Percentiles rank a stretch among this genome's conserved stretches.
These are phyloP conservation scores for Acanthochromis polyacanthus DNA, from an alignment of 2,113 vertebrate species.

Conservation along the genomic window DNA sequence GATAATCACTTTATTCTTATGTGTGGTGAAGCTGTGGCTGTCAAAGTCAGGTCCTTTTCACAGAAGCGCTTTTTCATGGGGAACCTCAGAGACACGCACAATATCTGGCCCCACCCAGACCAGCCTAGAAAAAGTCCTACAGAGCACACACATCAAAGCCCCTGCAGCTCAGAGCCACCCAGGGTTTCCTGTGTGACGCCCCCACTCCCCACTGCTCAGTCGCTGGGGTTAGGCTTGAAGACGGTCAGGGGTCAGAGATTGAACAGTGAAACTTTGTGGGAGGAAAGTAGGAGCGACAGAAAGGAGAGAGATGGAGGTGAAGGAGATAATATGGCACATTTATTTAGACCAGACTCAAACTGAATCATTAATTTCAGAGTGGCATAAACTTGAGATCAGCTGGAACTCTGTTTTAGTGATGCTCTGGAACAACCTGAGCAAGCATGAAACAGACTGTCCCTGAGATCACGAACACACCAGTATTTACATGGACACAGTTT, in stretches of 20 bases:
- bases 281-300: not conserved
- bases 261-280: slow-evolving; percentile 48
- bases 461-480: too few species aligned
- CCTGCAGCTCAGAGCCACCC: slow-evolving; percentile 44
- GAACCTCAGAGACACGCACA: slow-evolving; percentile 39
- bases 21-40: slow-evolving; percentile 47
- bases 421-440: too few species aligned
- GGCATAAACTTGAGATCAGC: too few species aligned
- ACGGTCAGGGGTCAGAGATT: slow-evolving; percentile 33
- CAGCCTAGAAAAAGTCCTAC: slow-evolving; percentile 39
- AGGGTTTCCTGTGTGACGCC: slow-evolving; percentile 52
- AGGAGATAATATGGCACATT: not conserved
- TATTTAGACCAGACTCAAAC: too few species aligned
- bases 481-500: too few species aligned
- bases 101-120: slow-evolving; percentile 32
- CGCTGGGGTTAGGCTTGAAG: slow-evolving; percentile 45
- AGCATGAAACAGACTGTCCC: too few species aligned
- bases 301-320: not conserved
- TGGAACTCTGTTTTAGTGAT: too few species aligned
- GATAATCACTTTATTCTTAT: slow-evolving; percentile 60
- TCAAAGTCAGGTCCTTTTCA: slow-evolving; percentile 65
- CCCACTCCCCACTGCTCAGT: slow-evolving; percentile 24
- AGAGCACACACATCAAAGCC: slow-evolving; percentile 76
- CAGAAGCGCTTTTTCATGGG: slow-evolving; percentile 68
- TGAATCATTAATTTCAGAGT: too few species aligned